Conservation (phyloP, 2,888 invertebrate species). For the Eumacrocentrus americanus region DNA sequence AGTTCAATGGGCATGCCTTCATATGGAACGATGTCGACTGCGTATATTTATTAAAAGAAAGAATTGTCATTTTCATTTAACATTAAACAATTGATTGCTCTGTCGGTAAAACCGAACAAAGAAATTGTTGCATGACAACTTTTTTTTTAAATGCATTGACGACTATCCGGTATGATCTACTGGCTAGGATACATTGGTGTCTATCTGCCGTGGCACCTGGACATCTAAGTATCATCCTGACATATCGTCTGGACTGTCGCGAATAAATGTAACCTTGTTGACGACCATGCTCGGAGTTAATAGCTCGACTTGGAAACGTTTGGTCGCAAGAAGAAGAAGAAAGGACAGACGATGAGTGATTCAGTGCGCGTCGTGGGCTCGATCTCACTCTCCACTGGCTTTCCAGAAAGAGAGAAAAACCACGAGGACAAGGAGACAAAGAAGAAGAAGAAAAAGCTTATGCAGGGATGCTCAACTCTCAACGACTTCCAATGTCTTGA, state of each 20-base stretch:
- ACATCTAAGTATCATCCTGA: too few species aligned
- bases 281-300: conserved; percentile 50
- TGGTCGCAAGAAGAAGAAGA: conserved; percentile 24
- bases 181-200: too few species aligned
- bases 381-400: conserved; percentile 47
- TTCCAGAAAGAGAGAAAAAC: conserved; percentile 36
- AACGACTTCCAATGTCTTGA: conserved; percentile 44
- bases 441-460: conserved; percentile 27
- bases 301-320: conserved; percentile 44
- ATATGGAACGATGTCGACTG: conserved; percentile 12
- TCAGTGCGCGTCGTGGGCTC: conserved; percentile 52
- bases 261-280: conserved; percentile 55
- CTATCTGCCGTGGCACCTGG: too few species aligned
- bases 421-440: conserved; percentile 11
- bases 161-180: too few species aligned
- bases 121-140: background rate
- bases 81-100: too few species aligned
- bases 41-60: too few species aligned
- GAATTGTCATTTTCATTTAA: too few species aligned
- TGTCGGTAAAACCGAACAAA: background rate
- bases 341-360: conserved; percentile 53
- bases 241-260: conserved; percentile 39
- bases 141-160: too few species aligned
- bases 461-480: conserved; percentile 37
- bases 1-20: background rate